Base-by-base conservation (phyloP, 2,113 vertebrate genomes). In the Fukomys damarensis region DNA sequence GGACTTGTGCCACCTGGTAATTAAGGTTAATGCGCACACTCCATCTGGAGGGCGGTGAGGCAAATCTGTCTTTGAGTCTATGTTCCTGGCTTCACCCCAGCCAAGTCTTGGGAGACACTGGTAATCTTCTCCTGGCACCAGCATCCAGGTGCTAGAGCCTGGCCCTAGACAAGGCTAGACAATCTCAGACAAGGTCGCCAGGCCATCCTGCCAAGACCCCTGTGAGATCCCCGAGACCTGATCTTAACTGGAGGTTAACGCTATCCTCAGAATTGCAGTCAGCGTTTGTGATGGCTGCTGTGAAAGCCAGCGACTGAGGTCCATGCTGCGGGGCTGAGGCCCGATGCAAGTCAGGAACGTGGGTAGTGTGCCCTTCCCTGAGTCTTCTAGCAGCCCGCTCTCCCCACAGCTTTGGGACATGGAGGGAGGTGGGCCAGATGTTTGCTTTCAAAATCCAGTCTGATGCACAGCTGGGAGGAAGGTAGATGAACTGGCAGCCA, bases 151-250 rank as follows among this genome's bases (percentile, higher is more conserved):
- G 20, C 76, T 11, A 35, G 85, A n/a, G 19, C 74, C 59, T 6
- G 4, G 11, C 22, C 58, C 46, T 38, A 8, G 56, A 58, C 56
- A 58, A 58, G 56, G 16, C 56, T 58, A 58, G 56, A 58, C 56
- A 58, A 24, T 13, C 46, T 58, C 76, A 46, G 35, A 70, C 26
- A 65, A 49, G 12, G 28, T 41, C 28, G 46, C 1, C 26, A 4
- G 83, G 17, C 49, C 2, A 28, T 10, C 41, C 63, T 13, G 4
- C 74, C n/a, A 82, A 46, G 54, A 52, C 56, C 7, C 38, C 35
- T 41, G 2, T 2, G 0, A 0, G 80, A 16, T 17, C 13, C 0
- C 0, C 76, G 22, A 43, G 1, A 1, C 20, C 65, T 43, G 9
- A 14, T 1, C 20, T 11, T 20, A 6, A 32, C 52, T 6, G 26